phyloP scores from a whole-genome alignment of 1,140 invertebrate genomes.

The Aphidius gifuensis region DNA sequence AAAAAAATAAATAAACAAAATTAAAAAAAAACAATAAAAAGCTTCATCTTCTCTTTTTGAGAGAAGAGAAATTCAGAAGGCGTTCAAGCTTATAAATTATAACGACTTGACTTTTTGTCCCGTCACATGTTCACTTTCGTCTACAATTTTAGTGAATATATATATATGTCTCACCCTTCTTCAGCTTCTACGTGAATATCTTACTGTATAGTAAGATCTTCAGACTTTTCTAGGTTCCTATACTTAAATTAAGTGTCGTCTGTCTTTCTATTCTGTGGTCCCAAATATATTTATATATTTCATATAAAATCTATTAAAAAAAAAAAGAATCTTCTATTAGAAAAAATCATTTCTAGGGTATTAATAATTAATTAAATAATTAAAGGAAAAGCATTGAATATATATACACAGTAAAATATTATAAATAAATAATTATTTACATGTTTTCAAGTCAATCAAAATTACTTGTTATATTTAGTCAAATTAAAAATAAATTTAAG shows the following conservation, averaged over 20 bases:
- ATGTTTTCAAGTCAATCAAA: too few species aligned
- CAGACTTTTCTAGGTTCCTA: slow-evolving; percentile 41
- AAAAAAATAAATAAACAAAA: slow-evolving; percentile 25
- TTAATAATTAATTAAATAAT: too few species aligned
- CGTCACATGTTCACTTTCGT: slow-evolving; percentile 38
- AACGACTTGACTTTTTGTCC: slow-evolving; percentile 31
- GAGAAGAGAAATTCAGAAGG: slow-evolving; percentile 6
- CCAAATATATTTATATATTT: too few species aligned
- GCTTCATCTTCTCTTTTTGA: slow-evolving; percentile 6
- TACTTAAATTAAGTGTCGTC: slow-evolving; percentile 38
- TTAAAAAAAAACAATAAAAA: slow-evolving; percentile 7
- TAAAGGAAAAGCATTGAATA: too few species aligned
- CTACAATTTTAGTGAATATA: background rate
- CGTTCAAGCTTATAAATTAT: slow-evolving; percentile 27
- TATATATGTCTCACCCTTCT: slow-evolving; percentile 18
- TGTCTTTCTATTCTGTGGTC: too few species aligned
- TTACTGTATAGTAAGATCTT: slow-evolving; percentile 14
- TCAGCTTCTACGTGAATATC: background rate
- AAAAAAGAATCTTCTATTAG: background rate
- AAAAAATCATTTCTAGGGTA: too few species aligned
- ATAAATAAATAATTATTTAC: too few species aligned
- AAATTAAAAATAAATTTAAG: too few species aligned
- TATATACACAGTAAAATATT: too few species aligned
- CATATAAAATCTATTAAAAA: too few species aligned
- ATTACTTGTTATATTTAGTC: background rate